Evolutionary conservation across 2,113 vertebrate species (phyloP).

Genomic region (Mugil cephalus): DNA sequence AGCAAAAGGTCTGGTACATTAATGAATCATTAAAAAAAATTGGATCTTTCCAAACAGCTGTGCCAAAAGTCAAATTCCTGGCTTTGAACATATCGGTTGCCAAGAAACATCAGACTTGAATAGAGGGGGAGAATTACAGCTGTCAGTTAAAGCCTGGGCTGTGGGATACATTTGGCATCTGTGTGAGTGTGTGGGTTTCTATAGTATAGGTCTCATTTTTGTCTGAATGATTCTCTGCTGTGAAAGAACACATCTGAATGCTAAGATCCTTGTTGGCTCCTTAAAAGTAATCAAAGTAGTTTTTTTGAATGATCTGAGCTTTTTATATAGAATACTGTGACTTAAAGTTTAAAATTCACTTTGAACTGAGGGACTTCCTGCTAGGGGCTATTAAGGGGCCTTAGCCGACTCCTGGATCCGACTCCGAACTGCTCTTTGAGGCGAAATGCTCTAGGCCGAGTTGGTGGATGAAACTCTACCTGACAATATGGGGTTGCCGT

Average conservation of each 20-base stretch:
- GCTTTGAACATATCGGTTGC: slow-evolving; percentile 6
- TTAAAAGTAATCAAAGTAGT: too few relatives aligned
- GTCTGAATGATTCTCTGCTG: neutral
- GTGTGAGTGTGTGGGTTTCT: neutral
- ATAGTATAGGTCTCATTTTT: neutral
- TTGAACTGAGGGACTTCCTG: neutral
- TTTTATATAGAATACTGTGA: too few relatives aligned
- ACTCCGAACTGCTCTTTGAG: slow-evolving; percentile 14
- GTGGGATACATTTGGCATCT: neutral
- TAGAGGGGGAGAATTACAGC: slow-evolving; percentile 2
- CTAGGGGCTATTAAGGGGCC: neutral
- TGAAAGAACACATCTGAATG: too few relatives aligned
- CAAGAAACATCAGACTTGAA: slow-evolving; percentile 20
- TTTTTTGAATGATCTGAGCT: too few relatives aligned
- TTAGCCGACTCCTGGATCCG: slow-evolving; percentile 11
- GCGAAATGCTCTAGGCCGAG: slow-evolving; percentile 1
- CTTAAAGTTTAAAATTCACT: too few relatives aligned
- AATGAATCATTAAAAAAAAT: neutral
- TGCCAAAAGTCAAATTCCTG: slow-evolving; percentile 21
- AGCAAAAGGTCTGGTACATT: neutral
- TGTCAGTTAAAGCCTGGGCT: neutral
- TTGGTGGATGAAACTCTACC: slow-evolving; percentile 65
- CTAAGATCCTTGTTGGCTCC: too few relatives aligned
- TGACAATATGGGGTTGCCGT: slow-evolving; percentile 76
- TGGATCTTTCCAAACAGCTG: neutral